Conservation (phyloP, 2,888 invertebrate species). For the Stratiomys singularior region DNA sequence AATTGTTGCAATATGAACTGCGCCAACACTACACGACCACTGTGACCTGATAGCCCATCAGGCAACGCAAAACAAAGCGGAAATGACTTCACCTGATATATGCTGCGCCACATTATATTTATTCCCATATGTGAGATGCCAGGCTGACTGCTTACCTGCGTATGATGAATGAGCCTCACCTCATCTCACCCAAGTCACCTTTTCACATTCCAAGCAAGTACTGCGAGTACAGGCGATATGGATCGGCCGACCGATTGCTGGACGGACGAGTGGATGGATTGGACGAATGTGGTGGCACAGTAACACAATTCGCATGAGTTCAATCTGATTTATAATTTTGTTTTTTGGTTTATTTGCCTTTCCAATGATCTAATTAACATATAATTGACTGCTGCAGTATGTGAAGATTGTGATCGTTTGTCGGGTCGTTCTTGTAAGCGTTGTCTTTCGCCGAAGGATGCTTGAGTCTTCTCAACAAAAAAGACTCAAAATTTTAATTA, state of each 20-base stretch:
- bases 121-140: background rate
- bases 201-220: background rate
- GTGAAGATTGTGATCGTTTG: too few species aligned
- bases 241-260: background rate
- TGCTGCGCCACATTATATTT: background rate
- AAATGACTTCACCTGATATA: background rate
- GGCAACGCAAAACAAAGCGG: background rate
- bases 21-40: background rate
- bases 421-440: too few species aligned
- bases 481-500: too few species aligned
- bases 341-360: background rate
- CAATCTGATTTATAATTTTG: constrained; percentile 12
- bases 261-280: background rate
- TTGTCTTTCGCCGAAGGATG: too few species aligned
- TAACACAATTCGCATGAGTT: constrained; percentile 42
- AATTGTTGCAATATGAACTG: background rate
- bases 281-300: constrained; percentile 31
- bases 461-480: too few species aligned
- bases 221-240: background rate
- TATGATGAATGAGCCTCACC: background rate
- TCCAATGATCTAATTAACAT: constrained; percentile 1
- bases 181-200: constrained; percentile 11
- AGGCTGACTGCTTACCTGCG: background rate
- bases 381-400: background rate
- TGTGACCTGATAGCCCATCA: background rate